Conservation (phyloP, 2,888 invertebrate species). For the Xylota sylvarum region DNA sequence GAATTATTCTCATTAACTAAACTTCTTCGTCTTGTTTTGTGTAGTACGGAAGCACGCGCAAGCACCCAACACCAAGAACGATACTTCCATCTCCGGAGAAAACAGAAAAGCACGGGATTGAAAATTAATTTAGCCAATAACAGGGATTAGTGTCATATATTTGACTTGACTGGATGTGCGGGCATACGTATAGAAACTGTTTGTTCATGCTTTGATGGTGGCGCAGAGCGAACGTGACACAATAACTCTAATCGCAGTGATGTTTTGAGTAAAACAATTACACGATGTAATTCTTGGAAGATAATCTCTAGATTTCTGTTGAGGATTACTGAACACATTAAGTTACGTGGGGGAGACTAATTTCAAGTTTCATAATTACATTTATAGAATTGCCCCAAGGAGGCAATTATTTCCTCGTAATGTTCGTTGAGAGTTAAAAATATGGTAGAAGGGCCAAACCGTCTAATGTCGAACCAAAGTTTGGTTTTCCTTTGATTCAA, state of each 20-base stretch:
- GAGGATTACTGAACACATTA: conserved; percentile 1
- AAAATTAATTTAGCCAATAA: conserved; percentile 38
- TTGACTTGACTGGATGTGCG: conserved; percentile 9
- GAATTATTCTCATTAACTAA: conserved; percentile 13
- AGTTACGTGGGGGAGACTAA: conserved; percentile 8
- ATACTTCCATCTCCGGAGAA: neutral
- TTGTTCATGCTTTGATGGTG: neutral
- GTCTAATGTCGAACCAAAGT: neutral
- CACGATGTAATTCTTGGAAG: conserved; percentile 10
- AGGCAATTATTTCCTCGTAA: neutral
- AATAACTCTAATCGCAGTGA: neutral
- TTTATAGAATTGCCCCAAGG: neutral
- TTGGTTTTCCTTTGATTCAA: too few species aligned
- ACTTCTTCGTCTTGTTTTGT: neutral
- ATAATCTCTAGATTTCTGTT: conserved; percentile 1
- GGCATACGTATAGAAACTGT: neutral
- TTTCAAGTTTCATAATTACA: conserved; percentile 14
- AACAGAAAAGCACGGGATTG: conserved; percentile 7
- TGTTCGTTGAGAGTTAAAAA: neutral
- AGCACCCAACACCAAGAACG: neutral
- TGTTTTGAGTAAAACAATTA: conserved; percentile 12
- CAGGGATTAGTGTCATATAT: conserved; percentile 31
- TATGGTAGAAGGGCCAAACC: neutral
- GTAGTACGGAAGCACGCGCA: neutral
- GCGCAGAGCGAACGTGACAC: conserved; percentile 4